A percentile compares a stretch with the other conserved stretches of the same genome.
These are phyloP conservation scores for Bombycilla garrulus DNA, from an alignment of 2,113 vertebrate species.

Conservation along the genomic window DNA sequence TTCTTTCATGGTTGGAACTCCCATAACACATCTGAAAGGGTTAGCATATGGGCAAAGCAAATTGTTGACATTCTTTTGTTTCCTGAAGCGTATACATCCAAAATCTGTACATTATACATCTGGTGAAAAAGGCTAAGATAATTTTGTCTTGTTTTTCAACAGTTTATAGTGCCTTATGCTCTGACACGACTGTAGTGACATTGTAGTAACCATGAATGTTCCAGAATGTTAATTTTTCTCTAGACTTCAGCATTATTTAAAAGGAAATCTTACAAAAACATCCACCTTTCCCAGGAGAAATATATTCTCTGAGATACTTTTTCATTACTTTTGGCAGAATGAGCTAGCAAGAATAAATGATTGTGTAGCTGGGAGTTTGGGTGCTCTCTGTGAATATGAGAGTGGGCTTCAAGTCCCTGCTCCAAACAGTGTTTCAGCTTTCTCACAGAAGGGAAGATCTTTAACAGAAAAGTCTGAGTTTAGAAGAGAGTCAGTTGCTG, in stretches of 20 bases:
- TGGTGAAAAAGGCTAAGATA: not conserved
- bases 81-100: slow-evolving; percentile 1
- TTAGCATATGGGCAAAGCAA: not conserved
- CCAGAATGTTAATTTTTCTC: not conserved
- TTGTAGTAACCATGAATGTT: not conserved
- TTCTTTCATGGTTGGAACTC: not conserved
- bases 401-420: not conserved
- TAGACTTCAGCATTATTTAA: not conserved
- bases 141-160: not conserved
- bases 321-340: not conserved
- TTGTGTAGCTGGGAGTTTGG: not conserved
- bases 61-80: slow-evolving; percentile 10
- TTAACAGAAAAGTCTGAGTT: not conserved
- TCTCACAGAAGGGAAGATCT: not conserved
- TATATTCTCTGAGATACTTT: not conserved
- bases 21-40: not conserved
- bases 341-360: not conserved
- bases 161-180: not conserved
- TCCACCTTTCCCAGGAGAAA: not conserved
- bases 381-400: not conserved
- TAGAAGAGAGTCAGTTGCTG: not conserved
- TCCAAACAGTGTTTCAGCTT: not conserved
- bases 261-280: not conserved
- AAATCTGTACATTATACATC: not conserved
- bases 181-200: not conserved